Evolutionary conservation across 2,888 invertebrate species (phyloP).

Genomic region (Spisula subtruncata): DNA sequence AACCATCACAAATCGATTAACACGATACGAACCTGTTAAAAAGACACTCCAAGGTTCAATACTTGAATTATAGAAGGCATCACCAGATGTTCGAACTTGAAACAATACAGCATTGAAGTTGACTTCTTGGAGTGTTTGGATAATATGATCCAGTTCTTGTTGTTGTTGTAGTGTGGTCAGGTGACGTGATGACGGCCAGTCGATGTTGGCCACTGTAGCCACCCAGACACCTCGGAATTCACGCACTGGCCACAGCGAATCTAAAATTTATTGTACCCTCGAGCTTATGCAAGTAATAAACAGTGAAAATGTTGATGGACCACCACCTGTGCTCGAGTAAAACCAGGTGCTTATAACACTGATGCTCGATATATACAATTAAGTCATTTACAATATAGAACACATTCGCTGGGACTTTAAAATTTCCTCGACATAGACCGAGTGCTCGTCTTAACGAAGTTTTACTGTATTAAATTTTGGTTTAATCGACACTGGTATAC

Average conservation of each 20-base stretch:
- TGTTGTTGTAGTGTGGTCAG: constrained; percentile 75
- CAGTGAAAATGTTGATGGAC: no score
- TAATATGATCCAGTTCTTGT: constrained; percentile 71
- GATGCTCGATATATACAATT: no score
- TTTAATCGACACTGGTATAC: no score
- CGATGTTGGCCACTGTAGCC: constrained; percentile 85
- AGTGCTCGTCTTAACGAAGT: no score
- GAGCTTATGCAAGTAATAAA: no score
- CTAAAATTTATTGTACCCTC: not conserved
- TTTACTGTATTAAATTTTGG: no score
- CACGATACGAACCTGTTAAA: constrained; percentile 75
- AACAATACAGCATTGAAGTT: constrained; percentile 83
- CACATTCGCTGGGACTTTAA: no score
- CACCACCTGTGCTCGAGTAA: no score
- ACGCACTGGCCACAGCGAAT: constrained; percentile 69
- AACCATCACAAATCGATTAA: no score
- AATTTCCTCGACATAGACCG: no score
- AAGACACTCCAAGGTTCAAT: constrained; percentile 85
- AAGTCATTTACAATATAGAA: no score
- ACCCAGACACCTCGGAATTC: constrained; percentile 85
- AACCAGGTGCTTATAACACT: no score
- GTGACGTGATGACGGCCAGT: constrained; percentile 82
- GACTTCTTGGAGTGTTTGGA: constrained; percentile 75
- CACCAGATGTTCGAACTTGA: constrained; percentile 81
- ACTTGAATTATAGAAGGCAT: constrained; percentile 83